A percentile compares a stretch with the other conserved stretches of the same genome.
Conservation (phyloP, 2,888 invertebrate genomes). For the Zelleria hepariella region DNA sequence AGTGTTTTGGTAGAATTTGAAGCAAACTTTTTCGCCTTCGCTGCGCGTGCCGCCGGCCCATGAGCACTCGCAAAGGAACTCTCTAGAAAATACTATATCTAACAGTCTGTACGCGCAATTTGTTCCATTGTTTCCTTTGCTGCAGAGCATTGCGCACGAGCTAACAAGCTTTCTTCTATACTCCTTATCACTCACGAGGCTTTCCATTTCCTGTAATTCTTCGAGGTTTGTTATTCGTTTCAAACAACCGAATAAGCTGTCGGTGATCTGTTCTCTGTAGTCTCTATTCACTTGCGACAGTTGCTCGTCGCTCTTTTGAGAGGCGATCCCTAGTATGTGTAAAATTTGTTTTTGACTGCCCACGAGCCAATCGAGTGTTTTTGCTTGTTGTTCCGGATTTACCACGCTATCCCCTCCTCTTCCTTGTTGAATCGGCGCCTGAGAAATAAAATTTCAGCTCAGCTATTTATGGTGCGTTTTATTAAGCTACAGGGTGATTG, state of each 20-base stretch:
- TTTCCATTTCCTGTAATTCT: neutral
- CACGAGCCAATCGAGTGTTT: too few relatives aligned
- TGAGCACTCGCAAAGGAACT: neutral
- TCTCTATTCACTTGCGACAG: too few relatives aligned
- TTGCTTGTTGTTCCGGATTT: too few relatives aligned
- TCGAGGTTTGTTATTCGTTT: neutral
- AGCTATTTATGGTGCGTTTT: too few relatives aligned
- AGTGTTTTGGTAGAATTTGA: neutral
- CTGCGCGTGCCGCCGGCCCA: neutral
- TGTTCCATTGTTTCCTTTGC: neutral
- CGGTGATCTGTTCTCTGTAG: too few relatives aligned
- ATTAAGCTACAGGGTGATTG: too few relatives aligned
- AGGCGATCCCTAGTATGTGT: too few relatives aligned
- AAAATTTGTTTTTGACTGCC: too few relatives aligned
- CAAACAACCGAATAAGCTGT: neutral
- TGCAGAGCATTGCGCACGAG: neutral
- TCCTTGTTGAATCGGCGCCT: too few relatives aligned
- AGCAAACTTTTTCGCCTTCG: neutral
- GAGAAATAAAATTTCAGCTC: too few relatives aligned
- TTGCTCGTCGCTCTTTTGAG: too few relatives aligned
- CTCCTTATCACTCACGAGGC: neutral
- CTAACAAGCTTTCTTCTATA: neutral
- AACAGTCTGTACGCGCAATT: neutral
- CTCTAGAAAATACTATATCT: neutral
- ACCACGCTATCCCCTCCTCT: too few relatives aligned